Percentiles rank a stretch among this genome's conserved stretches.
Conservation (phyloP, 1,140 invertebrate genomes). For the Zaprionus inermis region DNA sequence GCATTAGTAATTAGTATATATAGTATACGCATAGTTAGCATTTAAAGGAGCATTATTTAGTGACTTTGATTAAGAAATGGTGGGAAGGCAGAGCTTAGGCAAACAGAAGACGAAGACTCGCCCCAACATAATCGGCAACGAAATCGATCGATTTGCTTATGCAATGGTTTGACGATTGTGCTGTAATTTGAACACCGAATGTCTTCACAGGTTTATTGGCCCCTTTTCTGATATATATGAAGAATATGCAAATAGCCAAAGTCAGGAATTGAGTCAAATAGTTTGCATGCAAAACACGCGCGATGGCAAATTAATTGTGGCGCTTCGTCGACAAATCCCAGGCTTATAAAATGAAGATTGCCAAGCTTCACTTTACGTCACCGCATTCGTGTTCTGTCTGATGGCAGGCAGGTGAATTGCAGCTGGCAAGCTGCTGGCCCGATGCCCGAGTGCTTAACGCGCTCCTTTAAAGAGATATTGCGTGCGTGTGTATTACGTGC, state of each 20-base stretch:
- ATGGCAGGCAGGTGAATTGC: conserved; percentile 34
- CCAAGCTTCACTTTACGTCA: conserved; percentile 26
- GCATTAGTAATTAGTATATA: too few relatives aligned
- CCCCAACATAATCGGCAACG: neutral
- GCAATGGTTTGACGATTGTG: conserved; percentile 14
- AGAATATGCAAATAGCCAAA: conserved; percentile 34
- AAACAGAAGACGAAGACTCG: too few relatives aligned
- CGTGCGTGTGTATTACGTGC: neutral
- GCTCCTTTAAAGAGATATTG: conserved; percentile 42
- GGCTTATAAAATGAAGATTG: conserved; percentile 75
- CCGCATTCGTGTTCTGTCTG: neutral
- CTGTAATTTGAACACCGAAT: neutral
- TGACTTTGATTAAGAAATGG: too few relatives aligned
- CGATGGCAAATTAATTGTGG: conserved; percentile 73
- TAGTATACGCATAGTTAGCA: too few relatives aligned
- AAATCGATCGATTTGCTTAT: conserved; percentile 23
- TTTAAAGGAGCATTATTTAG: too few relatives aligned
- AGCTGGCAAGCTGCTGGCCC: conserved; percentile 13
- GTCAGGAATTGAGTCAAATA: conserved; percentile 30
- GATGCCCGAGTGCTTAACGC: neutral
- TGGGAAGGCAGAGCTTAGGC: too few relatives aligned
- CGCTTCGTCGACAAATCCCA: conserved; percentile 69
- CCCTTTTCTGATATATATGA: conserved; percentile 23
- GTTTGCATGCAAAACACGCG: conserved; percentile 68
- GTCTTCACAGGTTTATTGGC: conserved; percentile 15